Evolutionary conservation across 2,797 vertebrate genomes (phyloP).

Genomic region (Sebastolobus altivelis): DNA sequence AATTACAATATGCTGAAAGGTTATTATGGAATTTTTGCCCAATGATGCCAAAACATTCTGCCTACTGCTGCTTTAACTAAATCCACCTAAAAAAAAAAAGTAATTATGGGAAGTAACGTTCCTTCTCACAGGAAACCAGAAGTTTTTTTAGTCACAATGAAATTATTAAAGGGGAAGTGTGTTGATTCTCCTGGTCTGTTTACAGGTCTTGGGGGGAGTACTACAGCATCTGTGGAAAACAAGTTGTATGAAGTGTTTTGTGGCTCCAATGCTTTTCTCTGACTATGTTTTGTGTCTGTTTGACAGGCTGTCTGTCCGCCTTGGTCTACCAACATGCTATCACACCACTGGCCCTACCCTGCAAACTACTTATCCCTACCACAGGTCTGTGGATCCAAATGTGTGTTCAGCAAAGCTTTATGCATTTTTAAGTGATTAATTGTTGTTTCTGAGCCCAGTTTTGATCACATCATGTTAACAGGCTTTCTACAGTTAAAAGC

Average conservation of each 20-base stretch:
- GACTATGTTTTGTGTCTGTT: constrained; percentile 42
- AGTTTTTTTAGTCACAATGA: neutral
- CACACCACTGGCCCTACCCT: constrained; percentile 96
- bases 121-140: neutral
- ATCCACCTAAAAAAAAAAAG: neutral
- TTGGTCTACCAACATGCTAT: constrained; percentile 99
- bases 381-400: constrained; percentile 80
- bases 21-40: no score
- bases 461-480: neutral
- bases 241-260: neutral
- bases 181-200: neutral
- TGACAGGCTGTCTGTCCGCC: constrained; percentile 93
- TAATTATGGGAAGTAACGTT: neutral
- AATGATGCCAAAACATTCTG: no score
- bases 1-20: no score
- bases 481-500: neutral
- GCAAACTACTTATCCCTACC: constrained; percentile 96
- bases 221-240: neutral
- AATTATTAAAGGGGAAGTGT: neutral
- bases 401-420: neutral
- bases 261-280: constrained; percentile 15
- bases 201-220: neutral
- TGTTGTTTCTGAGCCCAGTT: neutral
- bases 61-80: neutral
- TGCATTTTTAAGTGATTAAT: neutral